Evolutionary conservation across 1,140 invertebrate species (phyloP), one percentile per base, ranked within the genome.

Genomic region (Caerostris extrusa): DNA sequence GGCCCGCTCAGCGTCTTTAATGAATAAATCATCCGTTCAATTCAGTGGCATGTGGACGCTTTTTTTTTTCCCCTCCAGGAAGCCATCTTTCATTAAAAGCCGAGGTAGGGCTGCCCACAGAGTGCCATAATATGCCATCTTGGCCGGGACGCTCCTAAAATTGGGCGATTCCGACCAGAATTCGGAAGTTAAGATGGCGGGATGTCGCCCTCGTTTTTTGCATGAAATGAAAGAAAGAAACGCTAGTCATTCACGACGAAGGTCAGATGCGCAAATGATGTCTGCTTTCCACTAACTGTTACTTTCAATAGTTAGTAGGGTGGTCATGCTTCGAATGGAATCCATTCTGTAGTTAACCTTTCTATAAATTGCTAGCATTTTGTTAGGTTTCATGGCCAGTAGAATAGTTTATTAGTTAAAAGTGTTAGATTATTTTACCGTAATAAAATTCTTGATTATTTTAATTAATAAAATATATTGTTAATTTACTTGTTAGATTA

Each of bases 21-120:
- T 77, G 71, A 77, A 77, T 77, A 77, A 77, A 77, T 77, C 71
- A 77, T 77, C 14, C 71, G 19, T 77, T 77, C 71, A 77, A 77
- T 77, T 53, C 71, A 77, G 71, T 12, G 34, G 7, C 34, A 7
- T 77, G 71, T 77, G 71, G 71, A 77, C 71, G 71, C 71, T 77
- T 77, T 77, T 50, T 77, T 77, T 77, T 77, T 77, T 77, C 34
- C 71, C 71, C 71, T 77, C 53, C 71, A 77, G 71, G 71, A 77
- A 77, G 71, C 53, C 71, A 77, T 77, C 71, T 77, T 77, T 77
- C 71, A 77, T 77, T 77, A 77, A 77, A 77, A 77, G 71, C 34
- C 53, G 71, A 77, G 71, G 71, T 77, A 34, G 34, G 53, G 71
- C 71, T 77, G 71, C 71, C 71, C 71, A 77, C 71, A 77, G 34